Evolutionary conservation across 1,140 invertebrate genomes (phyloP).

Genomic region (Orussus abietinus): DNA sequence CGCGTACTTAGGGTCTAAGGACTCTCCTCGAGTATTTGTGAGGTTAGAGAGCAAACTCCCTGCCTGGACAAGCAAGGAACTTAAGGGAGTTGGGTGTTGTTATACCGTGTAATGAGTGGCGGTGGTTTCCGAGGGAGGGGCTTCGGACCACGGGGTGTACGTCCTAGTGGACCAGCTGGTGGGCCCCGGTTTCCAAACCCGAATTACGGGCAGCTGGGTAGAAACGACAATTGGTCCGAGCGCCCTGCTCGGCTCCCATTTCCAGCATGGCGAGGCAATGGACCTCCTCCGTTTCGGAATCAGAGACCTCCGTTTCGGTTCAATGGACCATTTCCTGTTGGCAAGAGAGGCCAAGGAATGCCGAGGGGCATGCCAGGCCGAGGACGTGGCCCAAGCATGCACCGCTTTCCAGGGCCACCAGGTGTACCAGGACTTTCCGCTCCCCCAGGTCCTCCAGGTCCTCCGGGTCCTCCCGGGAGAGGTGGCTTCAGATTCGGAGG

Average conservation of each 20-base stretch:
- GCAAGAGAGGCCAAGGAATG: too few species aligned
- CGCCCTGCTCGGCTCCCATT: slow-evolving; percentile 2
- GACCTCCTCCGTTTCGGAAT: not conserved
- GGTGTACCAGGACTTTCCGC: too few species aligned
- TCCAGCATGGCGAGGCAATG: not conserved
- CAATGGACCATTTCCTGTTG: too few species aligned
- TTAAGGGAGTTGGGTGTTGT: not conserved
- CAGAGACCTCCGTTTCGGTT: not conserved
- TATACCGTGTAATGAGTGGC: slow-evolving; percentile 32
- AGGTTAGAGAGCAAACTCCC: too few species aligned
- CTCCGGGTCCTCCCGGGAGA: too few species aligned
- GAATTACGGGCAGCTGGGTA: slow-evolving; percentile 13
- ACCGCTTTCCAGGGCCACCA: too few species aligned
- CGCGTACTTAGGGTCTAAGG: not conserved
- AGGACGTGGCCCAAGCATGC: too few species aligned
- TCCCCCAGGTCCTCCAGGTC: too few species aligned
- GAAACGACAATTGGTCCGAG: slow-evolving; percentile 15
- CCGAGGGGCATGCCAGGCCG: too few species aligned
- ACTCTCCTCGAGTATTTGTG: not conserved
- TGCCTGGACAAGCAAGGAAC: not conserved
- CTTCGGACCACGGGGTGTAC: slow-evolving; percentile 27
- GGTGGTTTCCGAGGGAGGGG: slow-evolving; percentile 31
- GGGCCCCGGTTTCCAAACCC: slow-evolving; percentile 16
- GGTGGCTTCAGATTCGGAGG: too few species aligned
- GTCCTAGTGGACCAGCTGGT: slow-evolving; percentile 17